phyloP scores from a whole-genome alignment of 2,113 vertebrate genomes.

The Eulemur rufifrons region DNA sequence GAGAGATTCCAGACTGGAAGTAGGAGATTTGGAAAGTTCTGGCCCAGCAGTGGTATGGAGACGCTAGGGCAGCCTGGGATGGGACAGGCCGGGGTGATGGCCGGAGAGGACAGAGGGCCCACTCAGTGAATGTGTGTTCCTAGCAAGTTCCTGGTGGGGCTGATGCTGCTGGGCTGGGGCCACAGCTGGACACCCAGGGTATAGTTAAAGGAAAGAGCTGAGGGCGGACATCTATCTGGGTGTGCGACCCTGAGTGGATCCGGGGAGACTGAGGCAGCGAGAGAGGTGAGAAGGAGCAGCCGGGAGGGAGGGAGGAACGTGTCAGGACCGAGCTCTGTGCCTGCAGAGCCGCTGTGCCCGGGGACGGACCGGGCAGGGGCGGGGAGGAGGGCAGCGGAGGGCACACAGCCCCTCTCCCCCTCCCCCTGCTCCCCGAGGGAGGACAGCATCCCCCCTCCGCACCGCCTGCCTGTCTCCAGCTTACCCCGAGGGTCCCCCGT shows the following conservation, averaged over 20 bases:
- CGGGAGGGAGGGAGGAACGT: neutral
- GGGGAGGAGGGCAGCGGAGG: neutral
- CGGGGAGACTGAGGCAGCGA: neutral
- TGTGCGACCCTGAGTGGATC: neutral
- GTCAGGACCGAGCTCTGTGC: neutral
- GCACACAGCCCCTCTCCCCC: neutral
- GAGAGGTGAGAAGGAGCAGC: neutral
- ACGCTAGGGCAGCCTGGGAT: neutral
- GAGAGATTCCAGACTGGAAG: neutral
- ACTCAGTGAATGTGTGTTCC: neutral
- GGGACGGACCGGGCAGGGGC: neutral
- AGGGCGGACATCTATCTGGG: neutral
- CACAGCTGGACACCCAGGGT: neutral
- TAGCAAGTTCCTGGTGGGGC: neutral
- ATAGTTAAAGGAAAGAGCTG: neutral
- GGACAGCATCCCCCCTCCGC: neutral
- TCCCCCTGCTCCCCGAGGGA: neutral
- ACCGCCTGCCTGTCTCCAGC: constrained; percentile 49
- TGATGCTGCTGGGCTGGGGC: neutral
- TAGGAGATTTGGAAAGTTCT: neutral
- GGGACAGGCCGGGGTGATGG: neutral
- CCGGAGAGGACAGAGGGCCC: neutral
- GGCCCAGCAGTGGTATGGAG: neutral
- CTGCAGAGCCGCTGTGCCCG: neutral
- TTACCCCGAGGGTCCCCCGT: neutral